phyloP scores from a whole-genome alignment of 2,797 vertebrate genomes.

The Denticeps clupeoides region DNA sequence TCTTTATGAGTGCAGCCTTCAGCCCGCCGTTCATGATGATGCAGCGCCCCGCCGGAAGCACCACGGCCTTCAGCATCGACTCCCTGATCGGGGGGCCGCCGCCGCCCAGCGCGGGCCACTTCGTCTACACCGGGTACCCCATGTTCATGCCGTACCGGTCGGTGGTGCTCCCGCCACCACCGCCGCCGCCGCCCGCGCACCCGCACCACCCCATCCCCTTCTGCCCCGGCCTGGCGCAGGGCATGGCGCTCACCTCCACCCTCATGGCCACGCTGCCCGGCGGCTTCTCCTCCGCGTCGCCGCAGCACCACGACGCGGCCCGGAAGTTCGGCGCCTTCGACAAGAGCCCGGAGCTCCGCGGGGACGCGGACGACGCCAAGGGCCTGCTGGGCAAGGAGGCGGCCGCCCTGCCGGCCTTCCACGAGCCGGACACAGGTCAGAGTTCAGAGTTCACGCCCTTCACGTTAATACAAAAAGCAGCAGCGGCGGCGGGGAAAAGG shows the following conservation, averaged over 20 bases:
- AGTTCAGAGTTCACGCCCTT: slow-evolving; percentile 10
- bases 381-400: slow-evolving; percentile 70
- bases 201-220: slow-evolving; percentile 79
- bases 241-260: slow-evolving; percentile 86
- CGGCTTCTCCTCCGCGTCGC: slow-evolving; percentile 64
- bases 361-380: slow-evolving; percentile 74
- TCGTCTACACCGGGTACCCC: slow-evolving; percentile 88
- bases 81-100: slow-evolving; percentile 86
- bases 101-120: slow-evolving; percentile 79
- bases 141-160: slow-evolving; percentile 97
- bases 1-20: slow-evolving; percentile 83
- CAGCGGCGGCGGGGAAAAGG: too few relatives aligned
- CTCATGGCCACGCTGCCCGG: slow-evolving; percentile 87
- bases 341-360: slow-evolving; percentile 67
- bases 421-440: slow-evolving; percentile 79
- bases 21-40: slow-evolving; percentile 83
- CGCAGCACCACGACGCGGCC: slow-evolving; percentile 72
- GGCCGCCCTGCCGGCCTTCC: slow-evolving; percentile 61
- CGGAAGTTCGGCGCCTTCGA: slow-evolving; percentile 81
- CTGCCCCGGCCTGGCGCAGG: slow-evolving; percentile 85
- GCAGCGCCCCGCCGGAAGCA: slow-evolving; percentile 90
- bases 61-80: slow-evolving; percentile 93
- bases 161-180: slow-evolving; percentile 84
- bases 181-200: slow-evolving; percentile 71
- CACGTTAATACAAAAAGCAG: too few relatives aligned